phyloP scores from a whole-genome alignment of 2,888 invertebrate species.

The Cryptocephalus primarius region DNA sequence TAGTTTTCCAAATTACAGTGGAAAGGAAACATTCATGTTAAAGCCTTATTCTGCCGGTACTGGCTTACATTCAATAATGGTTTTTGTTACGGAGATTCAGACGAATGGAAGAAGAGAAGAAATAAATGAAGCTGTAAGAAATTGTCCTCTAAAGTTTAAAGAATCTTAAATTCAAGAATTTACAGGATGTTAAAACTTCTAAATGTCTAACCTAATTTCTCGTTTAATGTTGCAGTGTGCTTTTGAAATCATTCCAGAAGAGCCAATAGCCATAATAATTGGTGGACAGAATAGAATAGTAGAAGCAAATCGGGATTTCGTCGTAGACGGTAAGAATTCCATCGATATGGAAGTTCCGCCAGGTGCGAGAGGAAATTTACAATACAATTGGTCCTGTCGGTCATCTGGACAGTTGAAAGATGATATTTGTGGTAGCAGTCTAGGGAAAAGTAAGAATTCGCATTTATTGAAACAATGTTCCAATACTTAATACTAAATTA shows the following conservation, averaged over 20 bases:
- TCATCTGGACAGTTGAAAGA: too few species aligned
- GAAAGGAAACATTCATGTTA: background rate
- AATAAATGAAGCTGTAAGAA: background rate
- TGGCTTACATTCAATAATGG: background rate
- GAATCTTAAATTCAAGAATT: too few species aligned
- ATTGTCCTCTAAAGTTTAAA: background rate
- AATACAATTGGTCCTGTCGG: conserved; percentile 7
- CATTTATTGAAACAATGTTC: too few species aligned
- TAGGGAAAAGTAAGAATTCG: too few species aligned
- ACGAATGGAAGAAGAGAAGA: background rate
- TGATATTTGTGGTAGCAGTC: too few species aligned
- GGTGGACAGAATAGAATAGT: conserved; percentile 7
- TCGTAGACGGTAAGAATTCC: conserved; percentile 4
- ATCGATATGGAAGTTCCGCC: conserved; percentile 7
- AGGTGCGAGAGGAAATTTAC: conserved; percentile 1
- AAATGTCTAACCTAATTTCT: too few species aligned
- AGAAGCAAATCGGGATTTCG: conserved; percentile 1
- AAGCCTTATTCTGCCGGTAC: background rate
- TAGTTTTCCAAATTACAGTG: too few species aligned
- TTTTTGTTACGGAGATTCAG: background rate
- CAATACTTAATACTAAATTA: too few species aligned
- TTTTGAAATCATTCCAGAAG: conserved; percentile 3
- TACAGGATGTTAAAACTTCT: too few species aligned
- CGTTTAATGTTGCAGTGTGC: conserved; percentile 2
- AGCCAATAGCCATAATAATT: conserved; percentile 6